Evolutionary conservation across 2,888 invertebrate genomes (phyloP), one percentile per base, ranked within the genome.

Genomic region (Thysanoteuthis rhombus): DNA sequence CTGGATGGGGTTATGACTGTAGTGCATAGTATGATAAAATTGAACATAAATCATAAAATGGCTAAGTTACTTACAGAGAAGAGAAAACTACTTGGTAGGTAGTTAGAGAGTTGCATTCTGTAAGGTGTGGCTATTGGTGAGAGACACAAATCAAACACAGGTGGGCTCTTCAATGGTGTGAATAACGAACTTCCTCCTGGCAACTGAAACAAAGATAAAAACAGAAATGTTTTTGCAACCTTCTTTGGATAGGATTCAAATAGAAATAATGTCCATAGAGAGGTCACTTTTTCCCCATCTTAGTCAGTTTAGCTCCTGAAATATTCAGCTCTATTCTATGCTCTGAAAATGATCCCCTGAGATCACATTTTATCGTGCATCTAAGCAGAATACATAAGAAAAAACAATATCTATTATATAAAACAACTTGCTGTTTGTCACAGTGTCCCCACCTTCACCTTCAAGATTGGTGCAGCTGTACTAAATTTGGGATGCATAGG

Each of bases 101-200:
- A 92, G 42, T 92, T 92, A 19, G 40, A 45, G n/a, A 92, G 92
- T 92, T 92, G 92, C 40, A 45, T 42, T 40, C 40, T 42, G 45
- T n/a, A 92, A 45, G 92, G 92, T n/a, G 92, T 92, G n/a, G 40
- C 45, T 92, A 92, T 92, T 92, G 92, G 92, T 92, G 92, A 92
- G 32, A 92, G n/a, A n/a, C 42, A 38, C 92, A 92, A 92, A 42
- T 92, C 92, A 92, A 92, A 42, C 5, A 92, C 40, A 40, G 92
- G 92, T n/a, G 92, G 92, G 32, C 92, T 92, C 42, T 92, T 92
- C 45, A 92, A 92, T 40, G 92, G 92, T n/a, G 92, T 92, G 36
- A 92, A 92, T 40, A 45, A 40, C n/a, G 92, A 92, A 32, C 28
- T 92, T 92, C 40, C 92, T 45, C 42, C 40, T n/a, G 40, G 45